Percentiles rank a stretch among this genome's conserved stretches.
These are phyloP conservation scores for Allobates femoralis DNA, from an alignment of 2,797 vertebrate species.

Conservation along the genomic window DNA sequence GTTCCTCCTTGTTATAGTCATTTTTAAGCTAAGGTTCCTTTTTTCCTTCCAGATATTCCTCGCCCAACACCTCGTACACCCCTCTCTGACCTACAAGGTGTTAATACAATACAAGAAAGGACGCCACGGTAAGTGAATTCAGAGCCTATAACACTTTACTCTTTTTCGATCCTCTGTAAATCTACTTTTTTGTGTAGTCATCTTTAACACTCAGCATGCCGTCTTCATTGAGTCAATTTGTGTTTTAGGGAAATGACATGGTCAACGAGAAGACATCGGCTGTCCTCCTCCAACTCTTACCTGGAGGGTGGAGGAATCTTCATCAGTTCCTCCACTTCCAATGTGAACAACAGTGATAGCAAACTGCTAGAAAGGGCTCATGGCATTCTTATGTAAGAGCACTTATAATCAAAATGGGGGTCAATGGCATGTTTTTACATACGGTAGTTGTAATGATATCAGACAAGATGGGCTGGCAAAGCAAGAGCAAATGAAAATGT, in stretches of 20 bases:
- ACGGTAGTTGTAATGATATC: not conserved
- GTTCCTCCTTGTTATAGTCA: not conserved
- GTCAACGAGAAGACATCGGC: slow-evolving; percentile 82
- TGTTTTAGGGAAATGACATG: slow-evolving; percentile 80
- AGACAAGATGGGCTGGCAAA: not conserved
- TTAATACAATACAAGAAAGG: slow-evolving; percentile 87
- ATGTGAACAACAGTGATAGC: slow-evolving; percentile 71
- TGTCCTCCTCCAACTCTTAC: slow-evolving; percentile 74
- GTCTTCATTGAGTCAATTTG: slow-evolving; percentile 8
- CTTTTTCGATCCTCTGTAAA: not conserved
- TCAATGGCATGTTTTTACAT: not conserved
- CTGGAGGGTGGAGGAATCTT: slow-evolving; percentile 94
- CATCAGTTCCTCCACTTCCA: slow-evolving; percentile 82
- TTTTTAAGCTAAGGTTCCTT: not conserved
- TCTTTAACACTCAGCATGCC: not conserved
- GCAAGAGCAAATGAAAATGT: not conserved
- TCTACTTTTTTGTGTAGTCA: not conserved
- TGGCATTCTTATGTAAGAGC: slow-evolving; percentile 97
- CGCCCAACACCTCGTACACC: slow-evolving; percentile 87
- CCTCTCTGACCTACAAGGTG: slow-evolving; percentile 92
- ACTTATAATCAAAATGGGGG: too few relatives aligned
- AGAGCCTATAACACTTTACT: not conserved
- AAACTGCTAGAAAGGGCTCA: slow-evolving; percentile 95
- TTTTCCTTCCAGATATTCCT: slow-evolving; percentile 78
- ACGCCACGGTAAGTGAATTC: slow-evolving; percentile 80